These are phyloP conservation scores for Hylaeus anthracinus DNA, from an alignment of 1,140 invertebrate genomes.

Conservation along the genomic window DNA sequence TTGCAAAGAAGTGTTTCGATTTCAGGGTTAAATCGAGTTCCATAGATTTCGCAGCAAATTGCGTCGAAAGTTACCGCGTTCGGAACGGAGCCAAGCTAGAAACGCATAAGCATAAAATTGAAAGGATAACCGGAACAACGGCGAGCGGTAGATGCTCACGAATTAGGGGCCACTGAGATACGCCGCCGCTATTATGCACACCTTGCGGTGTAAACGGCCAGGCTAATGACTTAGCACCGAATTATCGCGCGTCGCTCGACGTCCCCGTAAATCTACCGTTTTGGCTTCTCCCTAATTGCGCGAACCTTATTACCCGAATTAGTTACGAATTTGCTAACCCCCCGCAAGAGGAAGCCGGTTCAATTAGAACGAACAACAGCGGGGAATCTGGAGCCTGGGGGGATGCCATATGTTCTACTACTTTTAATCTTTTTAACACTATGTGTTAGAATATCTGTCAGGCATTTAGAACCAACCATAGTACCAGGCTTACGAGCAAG, in stretches of 20 bases:
- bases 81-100: not conserved
- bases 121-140: constrained; percentile 42
- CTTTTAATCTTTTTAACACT: too few relatives aligned
- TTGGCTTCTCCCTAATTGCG: constrained; percentile 52
- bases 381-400: too few relatives aligned
- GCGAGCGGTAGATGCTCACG: constrained; percentile 29
- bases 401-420: too few relatives aligned
- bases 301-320: constrained; percentile 52
- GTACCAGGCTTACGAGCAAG: too few relatives aligned
- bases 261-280: constrained; percentile 58
- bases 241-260: constrained; percentile 58
- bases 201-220: constrained; percentile 56
- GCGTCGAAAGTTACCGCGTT: constrained; percentile 20
- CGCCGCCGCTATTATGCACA: constrained; percentile 55
- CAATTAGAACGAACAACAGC: not conserved
- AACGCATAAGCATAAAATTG: constrained; percentile 47
- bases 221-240: constrained; percentile 65
- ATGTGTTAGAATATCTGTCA: too few relatives aligned
- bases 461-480: too few relatives aligned
- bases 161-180: constrained; percentile 57
- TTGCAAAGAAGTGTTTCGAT: not conserved
- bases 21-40: not conserved
- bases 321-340: constrained; percentile 38
- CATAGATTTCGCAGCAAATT: not conserved
- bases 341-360: not conserved